phyloP scores from a whole-genome alignment of 2,797 vertebrate species.

The Esox masquinongy region DNA sequence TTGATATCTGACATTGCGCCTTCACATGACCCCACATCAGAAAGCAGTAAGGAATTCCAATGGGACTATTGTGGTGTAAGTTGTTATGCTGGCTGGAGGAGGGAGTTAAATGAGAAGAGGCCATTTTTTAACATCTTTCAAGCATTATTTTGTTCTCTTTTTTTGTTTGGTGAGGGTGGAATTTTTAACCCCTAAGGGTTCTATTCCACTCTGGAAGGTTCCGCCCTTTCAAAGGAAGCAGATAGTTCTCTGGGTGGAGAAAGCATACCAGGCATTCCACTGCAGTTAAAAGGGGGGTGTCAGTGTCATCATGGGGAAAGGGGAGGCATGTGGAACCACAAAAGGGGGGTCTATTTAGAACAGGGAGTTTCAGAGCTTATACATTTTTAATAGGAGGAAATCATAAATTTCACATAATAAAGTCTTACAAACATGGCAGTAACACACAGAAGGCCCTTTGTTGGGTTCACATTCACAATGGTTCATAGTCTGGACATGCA shows the following conservation, averaged over 20 bases:
- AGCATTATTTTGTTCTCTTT: slow-evolving; percentile 26
- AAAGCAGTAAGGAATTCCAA: slow-evolving; percentile 37
- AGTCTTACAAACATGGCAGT: slow-evolving; percentile 39
- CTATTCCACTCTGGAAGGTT: slow-evolving; percentile 56
- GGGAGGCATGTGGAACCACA: slow-evolving; percentile 23
- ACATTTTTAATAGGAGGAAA: slow-evolving; percentile 47
- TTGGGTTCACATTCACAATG: slow-evolving; percentile 41
- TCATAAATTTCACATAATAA: slow-evolving; percentile 51
- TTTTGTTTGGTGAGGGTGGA: slow-evolving; percentile 22
- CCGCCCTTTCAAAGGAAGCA: slow-evolving; percentile 59
- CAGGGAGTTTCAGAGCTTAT: slow-evolving; percentile 13
- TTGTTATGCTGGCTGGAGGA: background rate
- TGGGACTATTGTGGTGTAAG: slow-evolving; percentile 16
- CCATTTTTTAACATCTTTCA: slow-evolving; percentile 13
- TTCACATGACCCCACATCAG: slow-evolving; percentile 43
- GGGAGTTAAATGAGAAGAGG: slow-evolving; percentile 12
- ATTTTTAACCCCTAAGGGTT: slow-evolving; percentile 54
- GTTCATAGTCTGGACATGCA: slow-evolving; percentile 75
- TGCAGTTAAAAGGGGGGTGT: slow-evolving; percentile 44
- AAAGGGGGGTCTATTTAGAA: slow-evolving; percentile 19
- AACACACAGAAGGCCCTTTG: slow-evolving; percentile 22
- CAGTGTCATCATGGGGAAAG: slow-evolving; percentile 23
- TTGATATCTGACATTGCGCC: slow-evolving; percentile 52
- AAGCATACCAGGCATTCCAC: slow-evolving; percentile 75
- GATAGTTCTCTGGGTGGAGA: slow-evolving; percentile 66